Evolutionary conservation across 2,113 vertebrate species (phyloP), one percentile per base, ranked within the genome.

Genomic region (Phrynosoma platyrhinos): DNA sequence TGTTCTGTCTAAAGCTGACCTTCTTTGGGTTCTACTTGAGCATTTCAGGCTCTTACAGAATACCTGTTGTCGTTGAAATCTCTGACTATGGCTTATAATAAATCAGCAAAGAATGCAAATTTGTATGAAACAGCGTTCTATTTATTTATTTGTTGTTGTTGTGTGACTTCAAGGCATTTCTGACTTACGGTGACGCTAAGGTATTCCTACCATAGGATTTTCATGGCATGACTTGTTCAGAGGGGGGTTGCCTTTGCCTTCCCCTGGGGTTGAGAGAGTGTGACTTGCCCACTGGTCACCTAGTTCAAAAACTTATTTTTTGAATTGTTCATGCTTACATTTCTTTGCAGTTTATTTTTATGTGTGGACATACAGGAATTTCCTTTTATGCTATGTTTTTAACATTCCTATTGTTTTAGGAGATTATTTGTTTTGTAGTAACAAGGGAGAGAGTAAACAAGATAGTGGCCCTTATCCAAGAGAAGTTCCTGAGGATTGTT

Each of bases 101-200:
- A n/a, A 13, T 83, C 79, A 62, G 6, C 42, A 1, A 18, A 14
- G 10, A 79, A 0, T 30, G 0, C 40, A 21, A 42, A 0, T n/a
- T 62, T 47, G 18, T n/a, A 16, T 71, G 82, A 52, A 81, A 21
- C 4, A 72, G 0, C 9, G 0, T 18, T 36, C 20, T 16, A 64
- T 3, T 27, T 16, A 64, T 3, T 27, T 1, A 36, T 1, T 30
- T 25, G 78, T 14, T 62, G 84, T 40, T 0, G 84, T 40, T 0
- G 0, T 47, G 47, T 47, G 4, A 5, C 47, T 47, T 47, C 47
- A 47, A 47, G 47, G 5, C 47, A 47, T 47, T 47, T 47, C 47
- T 5, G 47, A 47, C 47, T 47, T 47, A 47, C 5, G 47, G 47
- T 6, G 47, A 47, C 47, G 5, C 47, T 47, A 47, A 6, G 47